Base-by-base conservation (phyloP, 2,888 invertebrate genomes). In the Oscheius sp. region DNA sequence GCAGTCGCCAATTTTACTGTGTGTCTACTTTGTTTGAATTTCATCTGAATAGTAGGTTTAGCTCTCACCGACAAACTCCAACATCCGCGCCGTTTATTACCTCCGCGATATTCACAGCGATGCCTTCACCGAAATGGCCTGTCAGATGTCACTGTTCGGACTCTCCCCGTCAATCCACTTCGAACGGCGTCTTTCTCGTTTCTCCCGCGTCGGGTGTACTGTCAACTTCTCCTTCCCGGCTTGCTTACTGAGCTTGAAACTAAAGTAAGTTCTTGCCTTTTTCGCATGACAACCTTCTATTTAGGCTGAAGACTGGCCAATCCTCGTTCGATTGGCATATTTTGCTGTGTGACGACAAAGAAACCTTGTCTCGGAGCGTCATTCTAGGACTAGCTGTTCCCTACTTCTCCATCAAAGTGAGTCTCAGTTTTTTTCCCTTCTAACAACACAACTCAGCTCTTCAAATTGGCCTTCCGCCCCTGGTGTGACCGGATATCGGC, bases 311-410 rank as follows among this genome's bases (percentile, higher is more conserved):
- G 70, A 84, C 85, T 13, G 84, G 86, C 2, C 79, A 83, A 59
- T 79, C 79, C 10, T 73, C 82, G 37, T 89, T 85, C 75, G 85
- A 89, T 60, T 83, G 86, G 76, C 83, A 88, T 70, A 71, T 87
- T 33, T 80, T 87, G 10, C 77, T 89, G 7, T 89, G 89, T 68
- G 89, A 89, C 58, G 84, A 85, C 65, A 81, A 85, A 53, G 86
- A 87, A n/a, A 79, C 85, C 13, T 62, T 84, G 21, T 65, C 79
- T 1, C 71, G 85, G n/a, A 82, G 87, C 58, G 78, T 81, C 1
- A 65, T 89, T 55, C 89, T 81, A 73, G 89, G 89, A 37, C 78
- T 86, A 50, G 78, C 85, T 11, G 21, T 86, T 7, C 88, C 88
- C 10, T 76, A 74, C 47, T 74, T 85, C 48, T 60, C 80, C 13